Evolutionary conservation across 2,797 vertebrate species (phyloP).

Genomic region (Taenioides sp.): DNA sequence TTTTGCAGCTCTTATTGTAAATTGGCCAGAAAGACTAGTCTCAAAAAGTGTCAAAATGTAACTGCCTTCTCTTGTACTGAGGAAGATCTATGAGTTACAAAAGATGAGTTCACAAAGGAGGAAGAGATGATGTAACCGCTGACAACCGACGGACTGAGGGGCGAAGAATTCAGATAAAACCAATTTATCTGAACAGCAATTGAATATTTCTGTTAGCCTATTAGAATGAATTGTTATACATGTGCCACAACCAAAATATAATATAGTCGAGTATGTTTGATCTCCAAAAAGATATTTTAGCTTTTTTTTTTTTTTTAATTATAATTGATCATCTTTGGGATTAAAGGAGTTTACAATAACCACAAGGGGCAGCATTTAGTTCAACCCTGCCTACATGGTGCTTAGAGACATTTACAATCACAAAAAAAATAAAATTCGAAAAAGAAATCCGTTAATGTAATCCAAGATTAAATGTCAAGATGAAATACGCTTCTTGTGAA

Average conservation of each 20-base stretch:
- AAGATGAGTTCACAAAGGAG: not conserved
- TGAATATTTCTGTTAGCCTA: not conserved
- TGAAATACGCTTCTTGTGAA: no score
- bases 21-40: not conserved
- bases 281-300: no score
- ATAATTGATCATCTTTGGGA: no score
- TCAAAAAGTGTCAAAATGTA: not conserved
- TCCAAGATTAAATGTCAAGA: no score
- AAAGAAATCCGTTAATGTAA: no score
- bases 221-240: not conserved
- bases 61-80: not conserved
- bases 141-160: not conserved
- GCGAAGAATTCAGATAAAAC: not conserved
- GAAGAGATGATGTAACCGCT: not conserved
- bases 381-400: no score
- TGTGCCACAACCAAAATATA: not conserved
- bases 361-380: no score
- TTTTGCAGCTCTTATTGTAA: not conserved
- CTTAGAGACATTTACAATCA: no score
- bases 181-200: not conserved
- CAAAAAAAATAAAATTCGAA: no score
- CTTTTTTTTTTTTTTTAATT: not conserved
- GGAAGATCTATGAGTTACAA: not conserved
- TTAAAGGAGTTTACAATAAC: no score
- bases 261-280: not conserved